Evolutionary conservation across 2,113 vertebrate species (phyloP), one percentile per base, ranked within the genome.

Genomic region (Scytalopus superciliaris): DNA sequence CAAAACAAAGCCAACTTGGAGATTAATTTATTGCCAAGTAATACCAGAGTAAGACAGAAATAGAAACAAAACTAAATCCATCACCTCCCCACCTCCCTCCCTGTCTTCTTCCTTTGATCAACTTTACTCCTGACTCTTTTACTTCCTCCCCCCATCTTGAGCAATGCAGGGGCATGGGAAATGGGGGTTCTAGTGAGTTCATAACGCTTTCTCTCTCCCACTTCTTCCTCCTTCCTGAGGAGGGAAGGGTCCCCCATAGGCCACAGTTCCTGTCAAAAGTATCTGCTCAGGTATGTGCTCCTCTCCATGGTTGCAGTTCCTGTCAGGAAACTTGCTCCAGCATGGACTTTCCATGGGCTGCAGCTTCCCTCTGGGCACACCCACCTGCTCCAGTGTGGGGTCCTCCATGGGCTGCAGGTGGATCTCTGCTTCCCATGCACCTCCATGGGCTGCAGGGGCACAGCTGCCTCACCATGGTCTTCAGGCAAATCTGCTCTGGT

Each of bases 201-300:
- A 0, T 49, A 91, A 45, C 19, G 33, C 21, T 39, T 45, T 8
- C 0, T 19, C 12, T 45, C 40, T 66, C n/a, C 33, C 4, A 8
- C 13, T 90, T 18, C 21, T 45, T 74, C 22, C 37, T 79, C 37
- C n/a, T 50, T 53, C 17, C 62, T 47, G 17, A 55, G 21, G 10
- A 39, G 9, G 7, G 45, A 62, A 47, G 30, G 14, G 17, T 53
- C 5, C 24, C 21, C 17, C 14, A 33, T 0, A 5, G 25, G 33
- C 27, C 25, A 60, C 68, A 77, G 24, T 1, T 92, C 49, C 74
- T 60, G 30, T 6, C 15, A n/a, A 28, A 64, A 73, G 57, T 31
- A 42, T 4, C 31, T 0, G 0, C 31, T 39, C n/a, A 10, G 7
- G 15, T 3, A 10, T 5, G 3, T 15, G 37, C 14, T 39, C 30